Conservation (phyloP, 2,888 invertebrate species). For the Stomorhina lunata region DNA sequence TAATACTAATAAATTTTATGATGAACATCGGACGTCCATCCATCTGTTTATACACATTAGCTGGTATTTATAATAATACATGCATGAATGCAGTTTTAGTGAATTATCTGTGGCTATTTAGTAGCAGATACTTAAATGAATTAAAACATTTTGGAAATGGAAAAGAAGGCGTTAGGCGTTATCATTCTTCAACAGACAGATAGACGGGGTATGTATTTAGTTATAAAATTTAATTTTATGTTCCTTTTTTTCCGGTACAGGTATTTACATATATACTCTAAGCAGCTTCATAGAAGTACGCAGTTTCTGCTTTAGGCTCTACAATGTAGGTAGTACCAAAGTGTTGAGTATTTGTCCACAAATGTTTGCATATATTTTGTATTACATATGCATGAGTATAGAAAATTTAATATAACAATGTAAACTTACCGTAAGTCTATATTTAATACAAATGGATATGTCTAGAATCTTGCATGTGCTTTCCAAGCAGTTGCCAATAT, state of each 20-base stretch:
- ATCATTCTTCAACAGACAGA: too few relatives aligned
- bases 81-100: background rate
- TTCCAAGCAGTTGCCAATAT: too few relatives aligned
- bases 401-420: slow-evolving; percentile 3
- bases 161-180: too few relatives aligned
- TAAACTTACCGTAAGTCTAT: background rate
- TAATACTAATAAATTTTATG: slow-evolving; percentile 27
- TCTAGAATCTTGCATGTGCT: too few relatives aligned
- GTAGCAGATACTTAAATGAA: background rate
- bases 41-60: background rate
- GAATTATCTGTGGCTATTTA: background rate
- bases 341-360: background rate
- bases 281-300: too few relatives aligned
- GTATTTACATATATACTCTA: too few relatives aligned
- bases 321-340: too few relatives aligned
- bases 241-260: too few relatives aligned
- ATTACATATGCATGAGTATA: background rate
- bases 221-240: too few relatives aligned
- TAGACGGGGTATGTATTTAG: too few relatives aligned
- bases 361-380: background rate
- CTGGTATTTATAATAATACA: background rate
- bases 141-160: background rate
- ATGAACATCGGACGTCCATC: too few relatives aligned
- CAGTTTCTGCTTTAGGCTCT: too few relatives aligned
- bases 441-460: background rate